phyloP scores from a whole-genome alignment of 2,797 vertebrate species.

The Gymnodraco acuticeps region DNA sequence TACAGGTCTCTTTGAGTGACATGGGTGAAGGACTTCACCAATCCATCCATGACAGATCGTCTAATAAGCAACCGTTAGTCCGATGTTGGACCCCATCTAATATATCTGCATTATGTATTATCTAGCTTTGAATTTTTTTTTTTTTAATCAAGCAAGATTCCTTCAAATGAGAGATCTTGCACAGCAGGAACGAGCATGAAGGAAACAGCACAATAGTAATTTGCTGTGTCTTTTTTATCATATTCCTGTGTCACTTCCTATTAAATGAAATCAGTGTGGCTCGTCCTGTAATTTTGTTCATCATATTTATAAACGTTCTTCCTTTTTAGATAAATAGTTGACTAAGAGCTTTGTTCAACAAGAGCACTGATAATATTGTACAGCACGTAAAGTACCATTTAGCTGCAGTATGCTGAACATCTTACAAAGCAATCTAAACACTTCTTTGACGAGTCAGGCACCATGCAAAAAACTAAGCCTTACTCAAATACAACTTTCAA shows the following conservation, averaged over 20 bases:
- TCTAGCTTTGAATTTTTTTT: not conserved
- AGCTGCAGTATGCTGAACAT: not conserved
- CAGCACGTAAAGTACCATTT: not conserved
- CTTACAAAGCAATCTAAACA: not conserved
- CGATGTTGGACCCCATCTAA: not conserved
- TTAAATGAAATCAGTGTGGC: not conserved
- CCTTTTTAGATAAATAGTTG: slow-evolving; percentile 20
- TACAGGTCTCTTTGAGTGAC: too few relatives aligned
- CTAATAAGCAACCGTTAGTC: not conserved
- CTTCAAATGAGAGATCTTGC: too few relatives aligned
- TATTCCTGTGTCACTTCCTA: not conserved
- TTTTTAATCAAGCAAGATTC: not conserved
- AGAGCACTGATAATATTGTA: not conserved
- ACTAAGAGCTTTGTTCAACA: not conserved
- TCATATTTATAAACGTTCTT: not conserved
- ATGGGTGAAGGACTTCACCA: too few relatives aligned
- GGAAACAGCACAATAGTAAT: not conserved
- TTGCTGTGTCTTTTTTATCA: not conserved
- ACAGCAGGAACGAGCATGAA: not conserved
- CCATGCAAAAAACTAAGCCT: not conserved
- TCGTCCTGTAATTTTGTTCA: not conserved
- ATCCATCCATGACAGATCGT: too few relatives aligned
- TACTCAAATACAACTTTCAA: not conserved
- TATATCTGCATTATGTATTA: not conserved
- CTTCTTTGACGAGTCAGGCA: too few relatives aligned